Percentiles rank a stretch among this genome's conserved stretches.
These are phyloP conservation scores for Ectobius pallidus DNA, from an alignment of 2,888 invertebrate genomes.

Conservation along the genomic window DNA sequence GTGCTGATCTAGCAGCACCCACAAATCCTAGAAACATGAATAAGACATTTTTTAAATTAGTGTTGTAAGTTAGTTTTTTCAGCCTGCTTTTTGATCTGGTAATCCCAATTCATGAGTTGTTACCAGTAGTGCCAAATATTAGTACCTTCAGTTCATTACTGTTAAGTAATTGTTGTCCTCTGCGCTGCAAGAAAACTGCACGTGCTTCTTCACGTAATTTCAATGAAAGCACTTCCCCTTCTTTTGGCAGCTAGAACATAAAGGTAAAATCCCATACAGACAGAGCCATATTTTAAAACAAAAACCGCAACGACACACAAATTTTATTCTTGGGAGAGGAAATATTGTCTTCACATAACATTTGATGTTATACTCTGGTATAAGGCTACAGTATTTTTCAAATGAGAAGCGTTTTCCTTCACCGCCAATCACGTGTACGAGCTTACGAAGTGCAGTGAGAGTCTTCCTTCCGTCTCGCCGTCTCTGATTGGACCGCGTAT, in stretches of 20 bases:
- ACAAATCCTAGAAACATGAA: conserved; percentile 71
- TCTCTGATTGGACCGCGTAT: no score
- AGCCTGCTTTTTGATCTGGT: no score
- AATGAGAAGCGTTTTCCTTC: no score
- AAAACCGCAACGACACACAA: not conserved
- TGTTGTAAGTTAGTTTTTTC: no score
- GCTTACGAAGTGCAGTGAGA: no score
- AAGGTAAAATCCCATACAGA: not conserved
- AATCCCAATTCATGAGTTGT: no score
- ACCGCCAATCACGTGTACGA: no score
- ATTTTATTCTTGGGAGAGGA: not conserved
- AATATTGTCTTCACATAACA: not conserved
- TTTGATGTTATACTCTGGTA: not conserved
- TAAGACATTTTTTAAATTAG: conserved; percentile 15
- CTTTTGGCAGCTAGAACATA: conserved; percentile 66
- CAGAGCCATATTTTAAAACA: not conserved
- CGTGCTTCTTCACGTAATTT: conserved; percentile 88
- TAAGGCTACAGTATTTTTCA: no score
- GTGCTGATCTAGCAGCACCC: conserved; percentile 82
- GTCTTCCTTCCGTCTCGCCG: no score
- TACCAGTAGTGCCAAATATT: no score
- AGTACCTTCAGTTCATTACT: conserved; percentile 76
- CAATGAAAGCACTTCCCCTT: conserved; percentile 76
- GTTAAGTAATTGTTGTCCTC: conserved; percentile 82
- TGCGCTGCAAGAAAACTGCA: conserved; percentile 84